Evolutionary conservation across 2,797 vertebrate genomes (phyloP).

Genomic region (Scyliorhinus canicula): DNA sequence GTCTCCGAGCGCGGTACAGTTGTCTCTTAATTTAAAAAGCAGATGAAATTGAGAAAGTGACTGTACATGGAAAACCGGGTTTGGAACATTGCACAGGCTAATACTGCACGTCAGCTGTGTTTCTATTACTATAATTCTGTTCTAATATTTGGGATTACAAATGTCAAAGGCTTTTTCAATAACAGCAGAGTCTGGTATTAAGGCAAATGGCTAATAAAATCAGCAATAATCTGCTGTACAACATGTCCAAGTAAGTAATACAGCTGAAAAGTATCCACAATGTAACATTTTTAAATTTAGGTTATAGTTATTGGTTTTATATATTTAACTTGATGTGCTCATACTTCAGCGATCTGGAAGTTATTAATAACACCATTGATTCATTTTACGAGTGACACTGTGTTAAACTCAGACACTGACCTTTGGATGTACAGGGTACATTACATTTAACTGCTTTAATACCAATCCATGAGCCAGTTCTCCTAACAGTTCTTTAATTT

Average conservation of each 20-base stretch:
- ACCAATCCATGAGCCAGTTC: not conserved
- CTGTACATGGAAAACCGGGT: not conserved
- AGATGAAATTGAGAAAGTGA: not conserved
- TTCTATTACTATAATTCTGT: too few species aligned
- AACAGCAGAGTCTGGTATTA: not conserved
- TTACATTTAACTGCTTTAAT: not conserved
- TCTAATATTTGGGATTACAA: too few species aligned
- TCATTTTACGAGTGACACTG: not conserved
- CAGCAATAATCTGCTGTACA: not conserved
- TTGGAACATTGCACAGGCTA: not conserved
- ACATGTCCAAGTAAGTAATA: not conserved
- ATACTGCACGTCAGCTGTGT: not conserved
- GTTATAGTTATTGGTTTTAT: not conserved
- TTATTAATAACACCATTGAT: not conserved
- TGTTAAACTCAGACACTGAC: not conserved
- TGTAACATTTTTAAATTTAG: not conserved
- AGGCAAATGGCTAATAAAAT: not conserved
- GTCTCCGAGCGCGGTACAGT: not conserved
- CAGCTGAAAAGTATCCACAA: not conserved
- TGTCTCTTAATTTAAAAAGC: not conserved
- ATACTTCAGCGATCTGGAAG: not conserved
- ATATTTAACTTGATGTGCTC: not conserved
- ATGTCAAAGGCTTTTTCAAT: not conserved
- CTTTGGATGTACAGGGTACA: not conserved
- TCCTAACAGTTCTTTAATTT: not conserved